Conservation (phyloP, 2,888 invertebrate genomes). For the Tenodera sinensis region DNA sequence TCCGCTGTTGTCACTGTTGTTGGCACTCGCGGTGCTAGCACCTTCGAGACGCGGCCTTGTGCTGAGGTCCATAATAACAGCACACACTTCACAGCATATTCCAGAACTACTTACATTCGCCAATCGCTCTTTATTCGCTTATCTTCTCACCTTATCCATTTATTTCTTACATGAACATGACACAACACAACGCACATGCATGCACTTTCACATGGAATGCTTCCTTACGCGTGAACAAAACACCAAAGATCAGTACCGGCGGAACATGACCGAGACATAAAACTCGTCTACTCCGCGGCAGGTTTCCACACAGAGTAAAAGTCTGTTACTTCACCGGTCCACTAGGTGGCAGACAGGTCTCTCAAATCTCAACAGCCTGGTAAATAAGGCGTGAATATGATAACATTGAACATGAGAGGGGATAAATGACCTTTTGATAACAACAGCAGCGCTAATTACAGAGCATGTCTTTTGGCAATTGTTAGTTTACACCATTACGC, state of each 20-base stretch:
- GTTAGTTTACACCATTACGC: not conserved
- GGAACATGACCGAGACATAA: not conserved
- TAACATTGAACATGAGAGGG: not conserved
- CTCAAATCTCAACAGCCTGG: not conserved
- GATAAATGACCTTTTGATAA: not conserved
- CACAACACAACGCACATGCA: not conserved
- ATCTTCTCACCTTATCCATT: too few species aligned
- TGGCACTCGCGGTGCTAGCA: conserved; percentile 32
- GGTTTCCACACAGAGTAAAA: not conserved
- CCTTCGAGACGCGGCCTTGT: conserved; percentile 34
- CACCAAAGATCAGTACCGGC: not conserved
- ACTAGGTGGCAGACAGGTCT: conserved; percentile 5
- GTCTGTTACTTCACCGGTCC: not conserved
- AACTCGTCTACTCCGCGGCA: not conserved
- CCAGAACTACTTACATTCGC: too few species aligned
- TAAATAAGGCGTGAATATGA: not conserved
- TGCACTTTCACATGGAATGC: not conserved
- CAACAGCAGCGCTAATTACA: not conserved
- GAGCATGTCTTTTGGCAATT: not conserved
- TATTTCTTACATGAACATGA: too few species aligned
- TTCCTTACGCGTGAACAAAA: not conserved
- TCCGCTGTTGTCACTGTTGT: not conserved
- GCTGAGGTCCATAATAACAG: conserved; percentile 35
- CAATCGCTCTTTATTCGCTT: not conserved
- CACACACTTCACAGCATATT: not conserved